Evolutionary conservation across 1,140 invertebrate genomes (phyloP).

Genomic region (Lepidostoma basale): DNA sequence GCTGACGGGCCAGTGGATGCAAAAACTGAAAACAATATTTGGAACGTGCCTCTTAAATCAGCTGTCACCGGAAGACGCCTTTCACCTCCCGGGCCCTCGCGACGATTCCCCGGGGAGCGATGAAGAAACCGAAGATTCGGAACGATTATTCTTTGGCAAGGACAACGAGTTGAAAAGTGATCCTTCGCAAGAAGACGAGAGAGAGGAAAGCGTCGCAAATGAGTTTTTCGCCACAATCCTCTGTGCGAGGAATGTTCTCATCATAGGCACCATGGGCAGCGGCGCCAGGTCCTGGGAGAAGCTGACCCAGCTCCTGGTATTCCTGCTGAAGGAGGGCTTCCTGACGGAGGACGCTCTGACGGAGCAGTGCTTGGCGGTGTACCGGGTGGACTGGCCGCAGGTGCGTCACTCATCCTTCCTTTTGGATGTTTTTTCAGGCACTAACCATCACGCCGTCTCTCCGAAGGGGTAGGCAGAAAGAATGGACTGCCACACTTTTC

Average conservation of each 20-base stretch:
- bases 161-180: background rate
- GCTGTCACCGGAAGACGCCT: background rate
- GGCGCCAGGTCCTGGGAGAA: slow-evolving; percentile 50
- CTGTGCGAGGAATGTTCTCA: slow-evolving; percentile 53
- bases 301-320: slow-evolving; percentile 50
- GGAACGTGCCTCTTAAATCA: background rate
- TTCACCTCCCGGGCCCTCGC: background rate
- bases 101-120: background rate
- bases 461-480: no score
- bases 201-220: background rate
- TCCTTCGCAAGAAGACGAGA: background rate
- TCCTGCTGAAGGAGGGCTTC: slow-evolving; percentile 51
- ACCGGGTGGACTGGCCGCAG: slow-evolving; percentile 59
- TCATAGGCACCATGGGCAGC: slow-evolving; percentile 43
- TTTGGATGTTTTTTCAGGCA: no score
- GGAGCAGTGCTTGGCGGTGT: slow-evolving; percentile 57
- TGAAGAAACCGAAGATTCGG: background rate
- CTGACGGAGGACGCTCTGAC: slow-evolving; percentile 55
- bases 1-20: background rate
- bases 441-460: no score
- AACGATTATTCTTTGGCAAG: background rate
- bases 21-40: background rate
- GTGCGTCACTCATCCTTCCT: slow-evolving; percentile 46
- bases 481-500: no score
- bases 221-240: slow-evolving; percentile 53